These are phyloP conservation scores for Omphaloscelis lunosa DNA, from an alignment of 2,888 invertebrate genomes.

Conservation along the genomic window DNA sequence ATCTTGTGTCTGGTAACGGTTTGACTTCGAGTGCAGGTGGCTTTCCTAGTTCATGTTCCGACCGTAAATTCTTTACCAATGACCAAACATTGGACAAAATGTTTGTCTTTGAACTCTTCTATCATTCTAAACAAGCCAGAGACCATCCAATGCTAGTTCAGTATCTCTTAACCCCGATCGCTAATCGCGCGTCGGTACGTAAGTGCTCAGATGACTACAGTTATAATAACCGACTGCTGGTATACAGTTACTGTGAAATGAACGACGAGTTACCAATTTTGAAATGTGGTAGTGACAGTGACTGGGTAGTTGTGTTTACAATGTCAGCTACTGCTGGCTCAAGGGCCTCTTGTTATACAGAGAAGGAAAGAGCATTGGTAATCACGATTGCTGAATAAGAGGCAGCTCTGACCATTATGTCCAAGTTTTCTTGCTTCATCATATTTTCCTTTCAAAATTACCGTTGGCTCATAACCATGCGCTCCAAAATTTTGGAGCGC, in stretches of 20 bases:
- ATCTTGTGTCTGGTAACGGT: background rate
- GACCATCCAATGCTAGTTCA: background rate
- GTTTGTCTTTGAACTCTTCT: background rate
- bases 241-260: slow-evolving; percentile 66
- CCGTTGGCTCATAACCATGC: background rate
- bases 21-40: background rate
- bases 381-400: no score
- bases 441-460: background rate
- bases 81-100: background rate
- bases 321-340: background rate
- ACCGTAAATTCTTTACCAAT: background rate
- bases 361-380: background rate
- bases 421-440: no score
- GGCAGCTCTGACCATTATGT: background rate
- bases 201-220: slow-evolving; percentile 57
- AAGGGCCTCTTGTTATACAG: background rate
- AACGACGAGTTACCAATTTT: slow-evolving; percentile 33
- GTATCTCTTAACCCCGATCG: slow-evolving; percentile 51
- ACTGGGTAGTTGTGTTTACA: background rate
- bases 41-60: background rate
- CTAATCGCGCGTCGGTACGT: slow-evolving; percentile 50
- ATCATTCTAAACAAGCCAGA: background rate
- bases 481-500: background rate
- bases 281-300: slow-evolving; percentile 13
- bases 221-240: slow-evolving; percentile 65